Evolutionary conservation across 2,888 invertebrate genomes (phyloP), one percentile per base, ranked within the genome.

Genomic region (Serripes groenlandicus): DNA sequence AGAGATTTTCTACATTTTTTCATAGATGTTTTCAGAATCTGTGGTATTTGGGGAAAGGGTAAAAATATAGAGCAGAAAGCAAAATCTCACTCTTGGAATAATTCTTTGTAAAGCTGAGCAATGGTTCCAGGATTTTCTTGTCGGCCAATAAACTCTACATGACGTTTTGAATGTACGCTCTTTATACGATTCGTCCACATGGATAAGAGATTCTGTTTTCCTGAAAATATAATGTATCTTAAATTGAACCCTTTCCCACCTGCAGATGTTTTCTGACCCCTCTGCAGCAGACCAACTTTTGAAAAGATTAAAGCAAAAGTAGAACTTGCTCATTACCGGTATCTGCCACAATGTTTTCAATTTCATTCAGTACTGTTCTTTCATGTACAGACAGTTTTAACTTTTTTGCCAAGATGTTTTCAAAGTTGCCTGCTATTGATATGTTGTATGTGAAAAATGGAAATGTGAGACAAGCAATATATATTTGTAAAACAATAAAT

Each of bases 111-210:
- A 5, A 94, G 88, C 69, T 92, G 91, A 4, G 92, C 92, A 35
- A 89, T 85, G 58, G 82, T 86, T n/a, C 92, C 92, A 5, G 79
- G 76, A 62, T 88, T 89, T 49, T 92, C 92, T 7, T 83, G 73
- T 75, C 96, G 93, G 0, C 97, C 97, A 37, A 95, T 95, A 93
- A 97, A 96, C 66, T 97, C 96, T 18, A 96, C 95, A 49, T 96
- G 96, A 74, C 96, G 95, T 18, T 95, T 95, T 0, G 94, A 92
- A 76, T 94, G 93, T 9, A 95, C 93, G 2, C 92, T 86, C 56
- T 93, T 93, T 23, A 95, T 94, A 90, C 89, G 96, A 95, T 94
- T 96, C 94, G 93, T 96, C 96, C 96, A 98, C 93, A 95, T 97
- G 92, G 92, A 97, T 95, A 94, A 96, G 93, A 96, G 96, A 95